A percentile compares a stretch with the other conserved stretches of the same genome.
These are phyloP conservation scores for Drosophila colorata DNA, from an alignment of 2,888 invertebrate species.

Conservation along the genomic window DNA sequence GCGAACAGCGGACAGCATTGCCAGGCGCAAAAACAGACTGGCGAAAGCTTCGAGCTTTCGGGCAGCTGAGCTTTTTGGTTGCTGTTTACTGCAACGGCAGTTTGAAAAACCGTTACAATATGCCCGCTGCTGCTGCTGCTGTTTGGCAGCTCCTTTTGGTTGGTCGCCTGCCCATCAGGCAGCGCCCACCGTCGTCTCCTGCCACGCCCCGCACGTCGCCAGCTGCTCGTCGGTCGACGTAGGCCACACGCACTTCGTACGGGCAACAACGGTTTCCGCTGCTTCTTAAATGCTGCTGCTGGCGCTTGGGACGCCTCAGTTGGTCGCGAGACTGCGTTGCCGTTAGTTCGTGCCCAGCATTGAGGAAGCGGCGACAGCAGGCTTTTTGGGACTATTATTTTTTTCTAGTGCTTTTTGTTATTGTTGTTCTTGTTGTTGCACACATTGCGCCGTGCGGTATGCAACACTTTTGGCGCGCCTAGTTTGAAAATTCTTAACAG, in stretches of 20 bases:
- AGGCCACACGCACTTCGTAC: slow-evolving; percentile 13
- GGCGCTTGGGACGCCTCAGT: slow-evolving; percentile 62
- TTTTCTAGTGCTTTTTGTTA: slow-evolving; percentile 50
- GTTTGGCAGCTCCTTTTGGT: slow-evolving; percentile 13
- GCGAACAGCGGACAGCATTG: slow-evolving; percentile 21
- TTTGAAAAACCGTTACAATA: slow-evolving; percentile 41
- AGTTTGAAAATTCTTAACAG: slow-evolving; percentile 36
- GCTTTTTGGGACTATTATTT: slow-evolving; percentile 24
- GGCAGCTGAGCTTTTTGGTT: slow-evolving; percentile 27
- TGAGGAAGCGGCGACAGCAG: slow-evolving; percentile 30
- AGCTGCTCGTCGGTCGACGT: neutral
- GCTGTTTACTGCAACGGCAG: slow-evolving; percentile 19
- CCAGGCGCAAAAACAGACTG: slow-evolving; percentile 22
- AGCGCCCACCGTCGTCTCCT: slow-evolving; percentile 5
- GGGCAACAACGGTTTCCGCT: slow-evolving; percentile 51
- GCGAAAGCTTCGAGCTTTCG: slow-evolving; percentile 28
- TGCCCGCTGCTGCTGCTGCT: slow-evolving; percentile 2
- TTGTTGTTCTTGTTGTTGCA: slow-evolving; percentile 10
- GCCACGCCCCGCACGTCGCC: neutral
- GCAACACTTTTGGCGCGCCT: slow-evolving; percentile 50
- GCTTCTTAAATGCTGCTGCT: slow-evolving; percentile 69
- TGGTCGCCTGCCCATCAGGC: slow-evolving; percentile 5
- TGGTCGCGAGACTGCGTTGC: slow-evolving; percentile 76
- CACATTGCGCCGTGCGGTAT: slow-evolving; percentile 48
- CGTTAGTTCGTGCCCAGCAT: slow-evolving; percentile 61